Conservation (phyloP, 2,888 invertebrate species). For the Isotomurus palustris region DNA sequence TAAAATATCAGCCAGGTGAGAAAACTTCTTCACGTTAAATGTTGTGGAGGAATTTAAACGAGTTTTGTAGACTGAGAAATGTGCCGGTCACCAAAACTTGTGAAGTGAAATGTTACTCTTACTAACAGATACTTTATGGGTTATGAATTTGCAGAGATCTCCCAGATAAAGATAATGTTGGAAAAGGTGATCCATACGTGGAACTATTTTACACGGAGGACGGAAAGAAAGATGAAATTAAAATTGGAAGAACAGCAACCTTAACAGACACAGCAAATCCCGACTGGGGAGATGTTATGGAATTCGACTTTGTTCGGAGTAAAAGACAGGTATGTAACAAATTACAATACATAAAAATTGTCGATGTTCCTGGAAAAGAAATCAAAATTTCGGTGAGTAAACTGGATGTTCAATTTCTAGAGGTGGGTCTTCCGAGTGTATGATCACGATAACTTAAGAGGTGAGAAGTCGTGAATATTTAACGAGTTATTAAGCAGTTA, state of each 20-base stretch:
- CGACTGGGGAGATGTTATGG: slow-evolving; percentile 41
- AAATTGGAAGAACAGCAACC: slow-evolving; percentile 35
- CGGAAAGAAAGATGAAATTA: slow-evolving; percentile 29
- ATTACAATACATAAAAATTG: too few relatives aligned
- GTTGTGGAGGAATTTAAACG: too few relatives aligned
- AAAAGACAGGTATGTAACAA: slow-evolving; percentile 34
- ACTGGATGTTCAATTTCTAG: too few relatives aligned
- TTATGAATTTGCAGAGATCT: slow-evolving; percentile 27
- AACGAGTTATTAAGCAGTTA: not conserved
- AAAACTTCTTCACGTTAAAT: not conserved
- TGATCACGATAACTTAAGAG: slow-evolving; percentile 39
- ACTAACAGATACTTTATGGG: too few relatives aligned
- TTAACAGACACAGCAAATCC: slow-evolving; percentile 36
- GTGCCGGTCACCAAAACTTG: too few relatives aligned
- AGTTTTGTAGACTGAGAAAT: too few relatives aligned
- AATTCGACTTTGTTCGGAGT: slow-evolving; percentile 38
- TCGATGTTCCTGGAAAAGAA: too few relatives aligned
- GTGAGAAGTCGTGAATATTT: slow-evolving; percentile 23
- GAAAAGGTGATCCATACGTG: slow-evolving; percentile 38
- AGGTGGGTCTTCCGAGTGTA: slow-evolving; percentile 37
- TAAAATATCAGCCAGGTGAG: slow-evolving; percentile 41
- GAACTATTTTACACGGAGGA: slow-evolving; percentile 39
- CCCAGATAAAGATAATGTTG: slow-evolving; percentile 42
- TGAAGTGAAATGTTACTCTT: too few relatives aligned
- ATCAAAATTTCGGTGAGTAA: too few relatives aligned